Conservation (phyloP, 2,797 vertebrate species). For the Etheostoma nigrum region DNA sequence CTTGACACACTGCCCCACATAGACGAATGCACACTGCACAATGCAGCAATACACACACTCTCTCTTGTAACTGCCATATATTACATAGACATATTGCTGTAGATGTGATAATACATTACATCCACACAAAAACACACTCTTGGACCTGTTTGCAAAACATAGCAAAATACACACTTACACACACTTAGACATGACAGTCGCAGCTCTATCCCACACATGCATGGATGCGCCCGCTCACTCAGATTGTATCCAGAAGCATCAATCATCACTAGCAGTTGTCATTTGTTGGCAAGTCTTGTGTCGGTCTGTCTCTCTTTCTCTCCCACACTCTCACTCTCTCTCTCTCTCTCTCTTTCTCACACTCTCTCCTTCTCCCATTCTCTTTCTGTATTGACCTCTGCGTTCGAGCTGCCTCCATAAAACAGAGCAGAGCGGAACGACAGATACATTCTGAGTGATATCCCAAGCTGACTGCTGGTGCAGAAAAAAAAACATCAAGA, state of each 20-base stretch:
- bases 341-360: constrained; percentile 7
- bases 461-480: constrained; percentile 34
- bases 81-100: constrained; percentile 48
- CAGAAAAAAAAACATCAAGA: constrained; percentile 49
- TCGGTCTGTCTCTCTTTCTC: background rate
- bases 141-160: constrained; percentile 10
- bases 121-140: constrained; percentile 7
- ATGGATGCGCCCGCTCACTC: constrained; percentile 25
- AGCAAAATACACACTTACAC: constrained; percentile 18
- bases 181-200: constrained; percentile 21
- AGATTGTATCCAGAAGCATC: constrained; percentile 59
- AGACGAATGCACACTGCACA: background rate
- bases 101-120: constrained; percentile 25
- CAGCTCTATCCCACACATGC: constrained; percentile 40
- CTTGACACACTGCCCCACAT: background rate
- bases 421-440: constrained; percentile 57
- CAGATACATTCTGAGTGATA: constrained; percentile 65
- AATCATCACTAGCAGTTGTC: constrained; percentile 62
- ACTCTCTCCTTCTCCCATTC: constrained; percentile 5
- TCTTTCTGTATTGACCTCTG: constrained; percentile 64
- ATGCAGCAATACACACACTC: background rate
- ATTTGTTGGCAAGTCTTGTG: constrained; percentile 42
- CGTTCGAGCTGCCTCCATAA: constrained; percentile 55
- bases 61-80: constrained; percentile 39
- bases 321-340: background rate